These are phyloP conservation scores for Mactromeris polynyma DNA, from an alignment of 2,888 invertebrate species.

Conservation along the genomic window DNA sequence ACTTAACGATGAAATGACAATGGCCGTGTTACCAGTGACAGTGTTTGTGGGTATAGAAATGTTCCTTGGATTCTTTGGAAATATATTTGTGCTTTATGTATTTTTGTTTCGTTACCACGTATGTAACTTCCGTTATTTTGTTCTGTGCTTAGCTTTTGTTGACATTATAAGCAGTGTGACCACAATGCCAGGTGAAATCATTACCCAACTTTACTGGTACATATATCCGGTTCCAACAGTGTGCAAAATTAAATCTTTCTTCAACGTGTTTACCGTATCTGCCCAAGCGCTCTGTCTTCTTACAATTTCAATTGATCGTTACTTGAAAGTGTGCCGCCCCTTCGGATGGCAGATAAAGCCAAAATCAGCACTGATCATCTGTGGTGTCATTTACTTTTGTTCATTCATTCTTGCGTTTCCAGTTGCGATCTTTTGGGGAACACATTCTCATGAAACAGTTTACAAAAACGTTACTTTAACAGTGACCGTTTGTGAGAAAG, in stretches of 20 bases:
- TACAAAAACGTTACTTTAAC: slow-evolving; percentile 29
- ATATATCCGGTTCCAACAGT: slow-evolving; percentile 48
- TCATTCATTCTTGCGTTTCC: no score
- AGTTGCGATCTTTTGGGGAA: no score
- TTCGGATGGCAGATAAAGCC: slow-evolving; percentile 62
- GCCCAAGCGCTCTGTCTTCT: slow-evolving; percentile 74
- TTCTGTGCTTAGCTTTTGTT: slow-evolving; percentile 58
- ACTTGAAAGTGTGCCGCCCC: slow-evolving; percentile 77
- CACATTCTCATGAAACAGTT: no score
- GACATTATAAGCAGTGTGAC: slow-evolving; percentile 58
- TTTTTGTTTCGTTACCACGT: slow-evolving; percentile 54
- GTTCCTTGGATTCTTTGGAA: slow-evolving; percentile 59
- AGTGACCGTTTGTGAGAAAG: slow-evolving; percentile 60
- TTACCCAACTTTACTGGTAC: slow-evolving; percentile 62
- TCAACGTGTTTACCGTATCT: slow-evolving; percentile 64
- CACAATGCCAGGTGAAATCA: no score
- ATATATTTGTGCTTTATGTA: slow-evolving; percentile 58
- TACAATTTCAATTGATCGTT: slow-evolving; percentile 77
- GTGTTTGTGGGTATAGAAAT: slow-evolving; percentile 57
- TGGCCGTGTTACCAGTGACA: slow-evolving; percentile 48
- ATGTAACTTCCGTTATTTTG: slow-evolving; percentile 66
- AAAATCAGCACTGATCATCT: slow-evolving; percentile 26
- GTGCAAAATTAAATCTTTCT: no score
- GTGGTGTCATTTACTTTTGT: no score
- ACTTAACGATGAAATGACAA: slow-evolving; percentile 50